Evolutionary conservation across 2,113 vertebrate species (phyloP), one percentile per base, ranked within the genome.

Genomic region (Catharus fuscescens): DNA sequence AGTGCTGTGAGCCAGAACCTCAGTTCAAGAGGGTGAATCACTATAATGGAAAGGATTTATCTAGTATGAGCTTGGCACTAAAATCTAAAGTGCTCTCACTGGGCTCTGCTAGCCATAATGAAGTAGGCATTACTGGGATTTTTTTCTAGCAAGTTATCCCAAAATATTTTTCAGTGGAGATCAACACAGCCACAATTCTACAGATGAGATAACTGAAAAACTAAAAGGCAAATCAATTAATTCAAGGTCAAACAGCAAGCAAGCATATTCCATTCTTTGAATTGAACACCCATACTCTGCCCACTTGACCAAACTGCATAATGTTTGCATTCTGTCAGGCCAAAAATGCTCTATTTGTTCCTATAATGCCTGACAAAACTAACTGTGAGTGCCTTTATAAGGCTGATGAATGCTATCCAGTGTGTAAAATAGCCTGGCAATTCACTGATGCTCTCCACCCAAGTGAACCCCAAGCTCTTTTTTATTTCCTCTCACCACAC

Each of bases 281-380:
- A 81, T 2, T 59, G 52, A 47, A 57, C 60, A 60, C 13, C 32
- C 45, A 3, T 71, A 28, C 21, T 48, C 64, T 80, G 59, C 83
- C 95, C 80, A 88, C 83, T 96, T 93, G 92, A 93, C 76, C 64
- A 77, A 53, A 66, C 52, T 80, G 60, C 56, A 88, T 86, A 95
- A 95, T 60, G 48, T 94, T 97, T 92, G 56, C 69, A 78, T 96
- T 95, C 67, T 96, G 60, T 88, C 26, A 56, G 80, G 56, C 65
- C 76, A 93, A 88, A 83, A 95, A 91, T 56, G 54, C 40, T 93
- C 38, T 65, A 15, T 93, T 95, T 92, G 82, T 95, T 86, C 86
- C 38, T 47, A 18, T n/a, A 88, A 86, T 60, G 31, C 56, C 48
- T 83, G 59, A 36, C 52, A 90, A 86, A 92, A 84, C 67, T 77